A percentile compares a stretch with the other conserved stretches of the same genome.
Conservation (phyloP, 2,113 vertebrate species). For the Callopanchax toddi region DNA sequence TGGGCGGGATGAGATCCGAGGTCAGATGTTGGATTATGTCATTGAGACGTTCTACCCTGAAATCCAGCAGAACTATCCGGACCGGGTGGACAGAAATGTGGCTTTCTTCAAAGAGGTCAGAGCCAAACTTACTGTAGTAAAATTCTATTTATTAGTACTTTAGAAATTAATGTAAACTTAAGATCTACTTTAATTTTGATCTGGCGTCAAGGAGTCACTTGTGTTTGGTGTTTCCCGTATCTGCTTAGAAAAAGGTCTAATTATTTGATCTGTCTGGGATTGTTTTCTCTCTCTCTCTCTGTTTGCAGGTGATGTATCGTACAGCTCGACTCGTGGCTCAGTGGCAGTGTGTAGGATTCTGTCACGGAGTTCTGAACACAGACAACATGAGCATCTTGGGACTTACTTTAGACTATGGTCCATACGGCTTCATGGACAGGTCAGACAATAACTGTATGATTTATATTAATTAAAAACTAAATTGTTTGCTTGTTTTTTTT, state of each 20-base stretch:
- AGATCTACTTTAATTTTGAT: background rate
- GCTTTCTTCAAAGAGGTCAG: constrained; percentile 94
- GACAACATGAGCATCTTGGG: constrained; percentile 98
- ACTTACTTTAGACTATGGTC: constrained; percentile 95
- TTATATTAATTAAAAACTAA: no score
- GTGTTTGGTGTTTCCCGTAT: constrained; percentile 15
- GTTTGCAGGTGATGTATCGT: constrained; percentile 82
- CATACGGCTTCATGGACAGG: constrained; percentile 98
- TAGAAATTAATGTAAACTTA: background rate
- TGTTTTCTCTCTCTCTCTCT: background rate
- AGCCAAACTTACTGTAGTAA: background rate
- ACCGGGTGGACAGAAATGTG: constrained; percentile 84
- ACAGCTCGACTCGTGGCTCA: constrained; percentile 91
- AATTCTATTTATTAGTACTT: background rate
- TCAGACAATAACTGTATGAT: no score
- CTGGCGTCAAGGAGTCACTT: background rate
- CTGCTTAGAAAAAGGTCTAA: background rate
- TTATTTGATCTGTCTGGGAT: fast-evolving
- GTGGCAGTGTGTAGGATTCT: constrained; percentile 98
- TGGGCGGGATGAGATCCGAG: constrained; percentile 84
- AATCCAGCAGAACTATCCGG: constrained; percentile 82
- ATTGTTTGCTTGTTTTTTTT: no score
- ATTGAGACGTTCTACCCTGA: constrained; percentile 93
- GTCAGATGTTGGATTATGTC: constrained; percentile 93
- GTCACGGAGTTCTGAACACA: constrained; percentile 96